phyloP scores from a whole-genome alignment of 2,113 vertebrate genomes.

The Uropsilus gracilis region DNA sequence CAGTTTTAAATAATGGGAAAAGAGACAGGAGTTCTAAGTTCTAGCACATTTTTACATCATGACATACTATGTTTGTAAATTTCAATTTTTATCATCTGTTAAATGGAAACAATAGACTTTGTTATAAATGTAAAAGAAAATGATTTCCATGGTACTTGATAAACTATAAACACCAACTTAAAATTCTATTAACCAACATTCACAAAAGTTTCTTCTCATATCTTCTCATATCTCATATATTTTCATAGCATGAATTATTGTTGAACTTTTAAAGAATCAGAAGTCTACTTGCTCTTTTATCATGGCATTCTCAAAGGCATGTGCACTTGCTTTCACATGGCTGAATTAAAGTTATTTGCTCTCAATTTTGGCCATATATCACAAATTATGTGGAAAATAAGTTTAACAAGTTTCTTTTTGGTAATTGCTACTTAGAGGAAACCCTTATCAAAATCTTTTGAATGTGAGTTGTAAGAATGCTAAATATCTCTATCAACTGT shows the following conservation, averaged over 20 bases:
- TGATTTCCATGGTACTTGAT: neutral
- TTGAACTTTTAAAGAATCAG: neutral
- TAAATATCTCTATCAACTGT: neutral
- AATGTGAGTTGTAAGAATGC: conserved; percentile 43
- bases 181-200: neutral
- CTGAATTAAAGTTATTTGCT: neutral
- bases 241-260: neutral
- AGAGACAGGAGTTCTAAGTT: neutral
- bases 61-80: neutral
- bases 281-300: neutral
- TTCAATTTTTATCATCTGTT: conserved; percentile 17
- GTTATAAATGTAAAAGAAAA: neutral
- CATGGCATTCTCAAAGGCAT: neutral
- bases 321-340: neutral
- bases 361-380: neutral
- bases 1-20: conserved; percentile 19
- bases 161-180: neutral
- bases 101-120: neutral
- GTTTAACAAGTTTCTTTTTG: conserved; percentile 2
- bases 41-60: neutral
- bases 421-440: conserved; percentile 11
- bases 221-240: neutral
- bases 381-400: conserved; percentile 30
- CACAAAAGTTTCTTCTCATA: neutral
- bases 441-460: neutral